Evolutionary conservation across 2,888 invertebrate genomes (phyloP), one percentile per base, ranked within the genome.

Genomic region (Phorcus lineatus): DNA sequence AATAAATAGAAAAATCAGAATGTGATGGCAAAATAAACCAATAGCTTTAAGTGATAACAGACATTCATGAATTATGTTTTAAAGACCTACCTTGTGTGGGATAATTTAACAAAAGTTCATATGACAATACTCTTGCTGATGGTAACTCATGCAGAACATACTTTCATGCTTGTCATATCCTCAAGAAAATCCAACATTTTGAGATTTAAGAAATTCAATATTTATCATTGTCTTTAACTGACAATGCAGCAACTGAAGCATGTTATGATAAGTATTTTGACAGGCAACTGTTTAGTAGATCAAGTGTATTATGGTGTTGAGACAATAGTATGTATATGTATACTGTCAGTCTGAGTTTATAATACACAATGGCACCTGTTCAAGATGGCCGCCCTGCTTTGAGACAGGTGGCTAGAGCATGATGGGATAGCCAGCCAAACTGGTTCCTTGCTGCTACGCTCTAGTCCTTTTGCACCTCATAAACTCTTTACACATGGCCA

Each of bases 1-100:
- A 47, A 47, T 47, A 47, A 47, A 47, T 47, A 47, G 54, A 80
- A 47, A 66, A 16, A 77, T 16, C n/a, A 54, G 78, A 19, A 74
- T 36, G 16, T 6, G 19, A 1, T 57, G 9, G 28, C 28, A 28
- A 22, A 67, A 17, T 31, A 28, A 67, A 36, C 0, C 11, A 31
- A 17, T 24, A 28, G 16, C 3, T 31, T 67, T 17, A 67, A 67
- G 28, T 24, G 6, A 24, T 67, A 67, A 31, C 67, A 67, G 28
- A n/a, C 24, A 19, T 67, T 19, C 16, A 28, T 67, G 13, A 57
- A 57, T 19, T 24, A 13, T 11, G 19, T 3, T 55, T 57, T 57
- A 24, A 57, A 57, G 19, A 24, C 19, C 19, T 19, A 24, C 19
- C 19, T 22, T 24, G 22, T 57, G 55, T 24, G 24, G n/a, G 6